phyloP scores from a whole-genome alignment of 2,113 vertebrate genomes.

The Chionomys nivalis region DNA sequence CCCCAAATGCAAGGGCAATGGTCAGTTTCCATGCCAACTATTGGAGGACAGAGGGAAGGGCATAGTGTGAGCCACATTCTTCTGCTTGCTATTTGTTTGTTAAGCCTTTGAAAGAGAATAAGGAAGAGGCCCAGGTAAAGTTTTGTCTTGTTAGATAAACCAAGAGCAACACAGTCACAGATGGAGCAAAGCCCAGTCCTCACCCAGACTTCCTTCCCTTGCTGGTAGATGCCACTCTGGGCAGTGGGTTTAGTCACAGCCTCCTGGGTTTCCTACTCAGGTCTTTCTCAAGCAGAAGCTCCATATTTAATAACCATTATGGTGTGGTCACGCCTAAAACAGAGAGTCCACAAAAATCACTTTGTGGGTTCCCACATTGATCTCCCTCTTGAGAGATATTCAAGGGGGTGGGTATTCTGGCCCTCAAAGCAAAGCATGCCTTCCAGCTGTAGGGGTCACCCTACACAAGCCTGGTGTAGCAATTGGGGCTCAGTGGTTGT shows the following conservation, averaged over 20 bases:
- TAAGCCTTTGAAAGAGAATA: background rate
- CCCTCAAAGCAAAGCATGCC: background rate
- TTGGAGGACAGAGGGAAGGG: background rate
- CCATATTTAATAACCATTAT: conserved; percentile 47
- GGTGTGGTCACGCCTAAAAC: conserved; percentile 22
- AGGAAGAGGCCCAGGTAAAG: conserved; percentile 31
- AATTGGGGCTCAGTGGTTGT: background rate
- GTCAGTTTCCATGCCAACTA: background rate
- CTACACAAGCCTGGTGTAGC: background rate
- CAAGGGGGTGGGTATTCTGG: background rate
- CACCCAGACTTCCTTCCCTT: background rate
- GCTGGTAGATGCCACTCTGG: background rate
- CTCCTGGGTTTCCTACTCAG: background rate
- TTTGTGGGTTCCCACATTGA: conserved; percentile 54
- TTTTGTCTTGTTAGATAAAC: background rate
- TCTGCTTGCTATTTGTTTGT: background rate
- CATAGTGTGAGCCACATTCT: background rate
- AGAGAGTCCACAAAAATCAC: conserved; percentile 49
- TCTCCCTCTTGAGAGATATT: background rate
- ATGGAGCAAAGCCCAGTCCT: background rate
- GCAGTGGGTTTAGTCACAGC: background rate
- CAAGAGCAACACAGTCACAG: background rate
- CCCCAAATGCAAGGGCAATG: background rate
- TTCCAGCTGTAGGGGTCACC: background rate
- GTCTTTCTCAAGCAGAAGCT: conserved; percentile 30